Percentiles rank a stretch among this genome's conserved stretches.
Evolutionary conservation across 2,113 vertebrate species (phyloP).

Genomic region (Ramphastos sulfuratus): DNA sequence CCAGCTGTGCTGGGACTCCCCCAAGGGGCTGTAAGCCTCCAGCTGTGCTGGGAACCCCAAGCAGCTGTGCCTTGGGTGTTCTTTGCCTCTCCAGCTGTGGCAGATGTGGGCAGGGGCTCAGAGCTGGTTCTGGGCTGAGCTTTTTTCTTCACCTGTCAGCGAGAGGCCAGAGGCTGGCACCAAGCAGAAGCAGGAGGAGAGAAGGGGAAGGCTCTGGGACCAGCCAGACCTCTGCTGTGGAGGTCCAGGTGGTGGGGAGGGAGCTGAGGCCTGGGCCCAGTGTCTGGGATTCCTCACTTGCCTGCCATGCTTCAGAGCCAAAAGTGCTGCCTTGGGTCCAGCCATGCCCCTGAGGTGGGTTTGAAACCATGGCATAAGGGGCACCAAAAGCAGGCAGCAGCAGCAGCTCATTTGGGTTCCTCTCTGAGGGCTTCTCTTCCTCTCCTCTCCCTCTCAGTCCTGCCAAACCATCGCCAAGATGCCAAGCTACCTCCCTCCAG

Average conservation of each 20-base stretch:
- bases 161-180: not conserved
- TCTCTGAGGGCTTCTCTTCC: not conserved
- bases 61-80: not conserved
- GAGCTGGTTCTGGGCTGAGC: not conserved
- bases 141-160: not conserved
- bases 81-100: not conserved
- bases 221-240: not conserved
- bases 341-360: not conserved
- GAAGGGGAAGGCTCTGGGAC: not conserved
- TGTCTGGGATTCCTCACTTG: not conserved
- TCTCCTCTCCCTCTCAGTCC: not conserved
- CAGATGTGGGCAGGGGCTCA: not conserved
- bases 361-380: accelerated
- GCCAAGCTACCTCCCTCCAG: not conserved
- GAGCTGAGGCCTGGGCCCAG: not conserved
- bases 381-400: not conserved
- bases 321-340: not conserved
- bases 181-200: not conserved
- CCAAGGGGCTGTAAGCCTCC: not conserved
- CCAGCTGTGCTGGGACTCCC: not conserved
- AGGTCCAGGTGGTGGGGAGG: not conserved
- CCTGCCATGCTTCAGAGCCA: accelerated
- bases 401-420: accelerated
- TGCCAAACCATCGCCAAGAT: not conserved
- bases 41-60: not conserved